phyloP scores from a whole-genome alignment of 2,113 vertebrate species.

The Ptychochromis oligacanthus region DNA sequence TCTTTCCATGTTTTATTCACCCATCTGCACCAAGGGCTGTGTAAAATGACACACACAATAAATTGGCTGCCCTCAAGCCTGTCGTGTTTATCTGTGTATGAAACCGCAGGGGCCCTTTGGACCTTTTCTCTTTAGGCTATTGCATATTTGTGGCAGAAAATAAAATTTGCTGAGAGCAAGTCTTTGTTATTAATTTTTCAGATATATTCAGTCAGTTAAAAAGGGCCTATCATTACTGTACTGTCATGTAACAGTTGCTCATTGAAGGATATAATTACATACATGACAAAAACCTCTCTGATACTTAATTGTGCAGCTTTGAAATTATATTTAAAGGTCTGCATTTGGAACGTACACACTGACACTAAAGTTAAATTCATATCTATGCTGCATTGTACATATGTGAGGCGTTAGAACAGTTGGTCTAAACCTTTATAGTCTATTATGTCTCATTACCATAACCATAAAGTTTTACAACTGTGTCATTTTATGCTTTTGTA shows the following conservation, averaged over 20 bases:
- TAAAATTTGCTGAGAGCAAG: neutral
- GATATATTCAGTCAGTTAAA: neutral
- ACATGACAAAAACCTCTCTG: neutral
- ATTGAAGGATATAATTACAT: neutral
- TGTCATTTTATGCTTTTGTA: neutral
- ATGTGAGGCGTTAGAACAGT: neutral
- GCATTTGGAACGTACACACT: neutral
- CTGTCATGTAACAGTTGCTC: neutral
- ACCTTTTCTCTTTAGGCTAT: constrained; percentile 26
- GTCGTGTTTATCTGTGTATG: constrained; percentile 39
- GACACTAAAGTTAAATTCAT: neutral
- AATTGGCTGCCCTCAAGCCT: constrained; percentile 18
- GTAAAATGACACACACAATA: constrained; percentile 47
- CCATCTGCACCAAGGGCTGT: constrained; percentile 27
- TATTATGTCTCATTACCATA: constrained; percentile 10
- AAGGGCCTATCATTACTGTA: neutral
- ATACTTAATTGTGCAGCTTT: neutral
- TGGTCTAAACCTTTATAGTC: neutral
- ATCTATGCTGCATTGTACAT: constrained; percentile 1
- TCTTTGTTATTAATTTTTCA: neutral
- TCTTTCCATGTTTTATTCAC: constrained; percentile 59
- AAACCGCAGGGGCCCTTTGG: constrained; percentile 11
- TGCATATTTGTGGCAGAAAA: neutral
- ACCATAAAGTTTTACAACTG: neutral
- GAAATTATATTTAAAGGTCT: neutral